These are phyloP conservation scores for Ariopsis seemanni DNA, from an alignment of 2,113 vertebrate species.

Conservation along the genomic window DNA sequence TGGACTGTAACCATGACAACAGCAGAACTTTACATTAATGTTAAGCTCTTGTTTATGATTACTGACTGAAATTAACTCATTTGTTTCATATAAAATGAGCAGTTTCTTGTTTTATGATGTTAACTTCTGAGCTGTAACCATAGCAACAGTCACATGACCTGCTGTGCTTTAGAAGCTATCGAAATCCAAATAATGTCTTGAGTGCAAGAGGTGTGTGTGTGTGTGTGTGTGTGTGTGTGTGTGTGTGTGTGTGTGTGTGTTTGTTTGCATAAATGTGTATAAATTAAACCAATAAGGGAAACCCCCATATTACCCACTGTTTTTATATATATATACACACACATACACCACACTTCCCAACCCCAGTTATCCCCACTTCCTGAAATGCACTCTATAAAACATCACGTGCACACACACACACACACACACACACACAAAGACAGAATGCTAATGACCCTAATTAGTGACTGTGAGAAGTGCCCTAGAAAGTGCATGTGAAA, in stretches of 20 bases:
- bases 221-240: conserved; percentile 9
- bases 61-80: too few species aligned
- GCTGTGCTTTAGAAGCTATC: background rate
- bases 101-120: too few species aligned
- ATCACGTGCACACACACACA: background rate
- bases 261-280: background rate
- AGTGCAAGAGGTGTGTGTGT: background rate
- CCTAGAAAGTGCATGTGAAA: background rate
- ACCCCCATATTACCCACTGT: conserved; percentile 16
- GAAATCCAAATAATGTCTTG: background rate
- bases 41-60: background rate
- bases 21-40: background rate
- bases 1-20: background rate
- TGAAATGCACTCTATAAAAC: conserved; percentile 1
- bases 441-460: background rate
- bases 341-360: conserved; percentile 13
- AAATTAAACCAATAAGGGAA: conserved; percentile 12
- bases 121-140: background rate
- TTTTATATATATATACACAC: background rate
- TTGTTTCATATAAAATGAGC: background rate
- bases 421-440: background rate
- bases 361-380: conserved; percentile 34
- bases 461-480: background rate
- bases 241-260: background rate
- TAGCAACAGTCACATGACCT: background rate